These are phyloP conservation scores for Prunella fulvescens DNA, from an alignment of 2,113 vertebrate genomes.

Conservation along the genomic window DNA sequence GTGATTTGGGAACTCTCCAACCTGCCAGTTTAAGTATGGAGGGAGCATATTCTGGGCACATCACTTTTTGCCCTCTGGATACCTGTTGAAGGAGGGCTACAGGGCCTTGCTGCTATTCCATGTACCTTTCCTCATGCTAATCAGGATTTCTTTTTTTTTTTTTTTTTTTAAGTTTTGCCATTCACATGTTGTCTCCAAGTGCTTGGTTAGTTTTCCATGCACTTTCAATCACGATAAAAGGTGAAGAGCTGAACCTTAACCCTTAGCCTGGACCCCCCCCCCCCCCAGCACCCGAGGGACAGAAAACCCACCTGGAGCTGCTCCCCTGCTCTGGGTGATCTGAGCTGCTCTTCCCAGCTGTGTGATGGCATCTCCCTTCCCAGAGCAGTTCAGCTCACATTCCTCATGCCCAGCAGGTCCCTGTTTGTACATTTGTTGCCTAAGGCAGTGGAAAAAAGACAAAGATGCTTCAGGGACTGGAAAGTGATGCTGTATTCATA, in stretches of 20 bases:
- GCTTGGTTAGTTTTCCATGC: neutral
- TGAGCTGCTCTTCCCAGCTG: neutral
- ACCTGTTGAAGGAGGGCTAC: neutral
- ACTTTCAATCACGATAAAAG: neutral
- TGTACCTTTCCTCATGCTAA: neutral
- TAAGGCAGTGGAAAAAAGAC: conserved; percentile 1
- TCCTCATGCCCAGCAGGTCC: neutral
- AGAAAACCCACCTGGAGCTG: neutral
- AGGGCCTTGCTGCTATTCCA: neutral
- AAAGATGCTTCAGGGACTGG: neutral
- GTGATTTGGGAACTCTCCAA: neutral
- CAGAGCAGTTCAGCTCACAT: neutral
- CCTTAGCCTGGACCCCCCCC: neutral
- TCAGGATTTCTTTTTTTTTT: neutral
- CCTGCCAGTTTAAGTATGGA: neutral
- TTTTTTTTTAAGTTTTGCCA: neutral
- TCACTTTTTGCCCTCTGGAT: neutral
- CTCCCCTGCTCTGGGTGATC: neutral
- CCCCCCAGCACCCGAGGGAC: neutral
- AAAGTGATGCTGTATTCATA: neutral
- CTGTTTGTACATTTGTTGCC: neutral
- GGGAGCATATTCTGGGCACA: fast-evolving
- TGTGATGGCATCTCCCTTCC: neutral
- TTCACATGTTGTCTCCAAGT: neutral
- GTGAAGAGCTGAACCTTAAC: neutral